Conservation (phyloP, 1,140 invertebrate species). For the Lucilia sericata region DNA sequence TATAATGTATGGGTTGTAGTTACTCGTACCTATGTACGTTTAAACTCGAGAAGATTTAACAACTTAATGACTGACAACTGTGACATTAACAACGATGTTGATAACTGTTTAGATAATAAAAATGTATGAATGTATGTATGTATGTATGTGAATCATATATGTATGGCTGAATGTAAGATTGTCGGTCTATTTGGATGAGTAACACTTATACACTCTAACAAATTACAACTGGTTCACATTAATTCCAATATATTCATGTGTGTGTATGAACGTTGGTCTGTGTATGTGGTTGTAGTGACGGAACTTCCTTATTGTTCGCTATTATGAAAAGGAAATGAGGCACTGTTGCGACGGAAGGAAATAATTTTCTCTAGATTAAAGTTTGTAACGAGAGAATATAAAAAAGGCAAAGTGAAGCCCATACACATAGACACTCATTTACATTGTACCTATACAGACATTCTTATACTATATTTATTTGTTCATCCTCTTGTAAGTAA, state of each 20-base stretch:
- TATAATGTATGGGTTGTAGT: background rate
- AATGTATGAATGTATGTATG: background rate
- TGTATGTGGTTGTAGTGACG: conserved; percentile 29
- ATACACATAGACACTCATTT: background rate
- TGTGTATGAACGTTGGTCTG: background rate
- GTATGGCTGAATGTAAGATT: too few species aligned
- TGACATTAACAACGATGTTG: conserved; percentile 38
- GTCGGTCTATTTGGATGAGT: too few species aligned
- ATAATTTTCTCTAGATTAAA: conserved; percentile 43
- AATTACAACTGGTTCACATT: background rate
- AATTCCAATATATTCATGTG: background rate
- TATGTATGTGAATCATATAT: background rate
- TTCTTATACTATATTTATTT: background rate
- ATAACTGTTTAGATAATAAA: conserved; percentile 32
- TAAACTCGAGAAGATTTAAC: conserved; percentile 15
- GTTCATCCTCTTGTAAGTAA: background rate
- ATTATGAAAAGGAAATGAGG: conserved; percentile 43
- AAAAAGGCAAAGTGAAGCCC: background rate
- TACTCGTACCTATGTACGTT: background rate
- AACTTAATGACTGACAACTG: conserved; percentile 34
- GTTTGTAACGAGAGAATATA: conserved; percentile 4
- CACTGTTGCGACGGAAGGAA: conserved; percentile 41
- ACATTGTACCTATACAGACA: background rate
- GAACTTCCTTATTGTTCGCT: conserved; percentile 42
- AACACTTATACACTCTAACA: background rate